Evolutionary conservation across 2,888 invertebrate species (phyloP).

Genomic region (Zaprionus bogoriensis): DNA sequence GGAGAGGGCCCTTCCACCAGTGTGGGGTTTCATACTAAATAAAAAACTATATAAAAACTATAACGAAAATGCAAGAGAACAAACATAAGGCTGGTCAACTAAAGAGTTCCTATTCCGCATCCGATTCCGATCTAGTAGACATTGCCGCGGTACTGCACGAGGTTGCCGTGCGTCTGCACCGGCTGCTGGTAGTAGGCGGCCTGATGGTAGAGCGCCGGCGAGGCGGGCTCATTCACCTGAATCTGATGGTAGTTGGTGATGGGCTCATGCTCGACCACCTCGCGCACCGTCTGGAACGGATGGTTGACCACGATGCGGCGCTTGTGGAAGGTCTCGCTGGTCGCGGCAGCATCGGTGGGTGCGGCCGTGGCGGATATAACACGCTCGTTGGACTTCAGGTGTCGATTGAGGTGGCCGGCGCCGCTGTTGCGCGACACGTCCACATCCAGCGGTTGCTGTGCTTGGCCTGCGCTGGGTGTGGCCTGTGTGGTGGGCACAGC

Average conservation of each 20-base stretch:
- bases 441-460: constrained; percentile 46
- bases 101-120: constrained; percentile 24
- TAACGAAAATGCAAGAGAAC: constrained; percentile 39
- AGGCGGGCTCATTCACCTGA: constrained; percentile 85
- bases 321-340: constrained; percentile 85
- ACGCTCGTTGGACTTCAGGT: constrained; percentile 83
- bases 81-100: constrained; percentile 36
- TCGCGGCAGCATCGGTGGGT: constrained; percentile 83
- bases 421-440: constrained; percentile 81
- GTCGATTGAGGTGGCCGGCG: constrained; percentile 75
- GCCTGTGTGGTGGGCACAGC: constrained; percentile 52
- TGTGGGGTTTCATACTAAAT: constrained; percentile 24
- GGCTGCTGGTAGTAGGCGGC: constrained; percentile 72
- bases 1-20: constrained; percentile 70
- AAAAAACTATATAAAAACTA: constrained; percentile 15
- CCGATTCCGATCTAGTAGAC: neutral
- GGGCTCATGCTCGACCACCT: constrained; percentile 85
- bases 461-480: constrained; percentile 32
- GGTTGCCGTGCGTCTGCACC: constrained; percentile 65
- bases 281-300: constrained; percentile 86
- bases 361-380: constrained; percentile 85
- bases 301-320: constrained; percentile 86
- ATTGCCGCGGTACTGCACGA: constrained; percentile 51
- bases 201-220: constrained; percentile 67
- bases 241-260: constrained; percentile 85